These are phyloP conservation scores for Stramonita haemastoma DNA, from an alignment of 2,888 invertebrate species.

Conservation along the genomic window DNA sequence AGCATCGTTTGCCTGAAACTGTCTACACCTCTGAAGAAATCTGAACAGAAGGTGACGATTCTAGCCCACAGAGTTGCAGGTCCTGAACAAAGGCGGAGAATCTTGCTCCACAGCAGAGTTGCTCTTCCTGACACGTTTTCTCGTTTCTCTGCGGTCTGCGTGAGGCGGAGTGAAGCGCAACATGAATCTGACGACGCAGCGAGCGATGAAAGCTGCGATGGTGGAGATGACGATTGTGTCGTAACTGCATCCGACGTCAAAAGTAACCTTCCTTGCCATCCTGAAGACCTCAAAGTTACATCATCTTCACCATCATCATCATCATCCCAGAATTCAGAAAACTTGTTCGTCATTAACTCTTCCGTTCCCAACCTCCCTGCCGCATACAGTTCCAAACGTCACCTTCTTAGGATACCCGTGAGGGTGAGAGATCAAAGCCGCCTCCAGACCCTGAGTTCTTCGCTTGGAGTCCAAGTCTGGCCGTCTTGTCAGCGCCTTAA, in stretches of 20 bases:
- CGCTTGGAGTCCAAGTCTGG: background rate
- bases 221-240: background rate
- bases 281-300: background rate
- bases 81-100: background rate
- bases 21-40: background rate
- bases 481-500: background rate
- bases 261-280: background rate
- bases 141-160: too few species aligned
- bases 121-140: background rate
- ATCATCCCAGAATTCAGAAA: background rate
- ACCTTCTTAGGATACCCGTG: conserved; percentile 22
- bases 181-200: too few species aligned
- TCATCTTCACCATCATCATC: too few species aligned
- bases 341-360: background rate
- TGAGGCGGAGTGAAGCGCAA: too few species aligned
- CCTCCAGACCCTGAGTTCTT: background rate
- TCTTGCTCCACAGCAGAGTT: background rate
- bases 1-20: background rate
- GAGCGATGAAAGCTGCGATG: background rate
- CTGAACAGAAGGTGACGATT: background rate
- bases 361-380: background rate
- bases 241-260: background rate
- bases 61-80: background rate
- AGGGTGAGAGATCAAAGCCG: conserved; percentile 17
- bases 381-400: conserved; percentile 13